phyloP scores from a whole-genome alignment of 2,888 invertebrate species.

The Leptopilina myrica region DNA sequence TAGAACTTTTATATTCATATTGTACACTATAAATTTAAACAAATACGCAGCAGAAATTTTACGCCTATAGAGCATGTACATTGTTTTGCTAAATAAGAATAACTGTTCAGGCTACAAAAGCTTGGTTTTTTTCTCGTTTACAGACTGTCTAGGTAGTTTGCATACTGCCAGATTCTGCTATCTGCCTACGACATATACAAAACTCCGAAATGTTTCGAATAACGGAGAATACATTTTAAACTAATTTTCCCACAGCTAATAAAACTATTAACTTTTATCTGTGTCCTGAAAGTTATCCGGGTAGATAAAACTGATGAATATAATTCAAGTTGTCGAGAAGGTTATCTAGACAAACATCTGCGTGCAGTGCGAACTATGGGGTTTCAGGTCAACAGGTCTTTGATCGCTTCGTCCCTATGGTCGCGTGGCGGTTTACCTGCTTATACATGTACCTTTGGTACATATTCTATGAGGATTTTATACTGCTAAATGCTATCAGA shows the following conservation, averaged over 20 bases:
- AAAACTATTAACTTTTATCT: conserved; percentile 75
- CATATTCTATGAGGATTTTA: conserved; percentile 49
- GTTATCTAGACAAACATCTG: conserved; percentile 62
- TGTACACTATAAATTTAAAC: too few species aligned
- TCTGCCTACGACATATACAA: too few species aligned
- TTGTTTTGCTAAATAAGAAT: too few species aligned
- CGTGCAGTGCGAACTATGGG: conserved; percentile 66
- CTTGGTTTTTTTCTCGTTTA: too few species aligned
- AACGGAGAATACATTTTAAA: background rate
- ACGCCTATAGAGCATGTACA: too few species aligned
- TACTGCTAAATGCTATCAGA: conserved; percentile 70
- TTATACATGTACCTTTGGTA: conserved; percentile 55
- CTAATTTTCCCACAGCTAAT: conserved; percentile 73
- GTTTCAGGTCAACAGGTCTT: conserved; percentile 69
- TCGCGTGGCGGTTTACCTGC: conserved; percentile 71
- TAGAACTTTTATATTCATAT: too few species aligned
- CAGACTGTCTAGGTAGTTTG: background rate
- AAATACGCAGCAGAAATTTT: too few species aligned
- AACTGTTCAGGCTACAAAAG: too few species aligned
- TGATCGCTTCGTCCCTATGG: conserved; percentile 64
- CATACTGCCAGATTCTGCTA: too few species aligned
- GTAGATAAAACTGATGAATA: conserved; percentile 50
- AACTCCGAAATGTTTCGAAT: too few species aligned
- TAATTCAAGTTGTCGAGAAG: conserved; percentile 41
- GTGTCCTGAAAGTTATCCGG: conserved; percentile 61